These are phyloP conservation scores for Nasonia longicornis DNA, from an alignment of 1,140 invertebrate genomes.

Conservation along the genomic window DNA sequence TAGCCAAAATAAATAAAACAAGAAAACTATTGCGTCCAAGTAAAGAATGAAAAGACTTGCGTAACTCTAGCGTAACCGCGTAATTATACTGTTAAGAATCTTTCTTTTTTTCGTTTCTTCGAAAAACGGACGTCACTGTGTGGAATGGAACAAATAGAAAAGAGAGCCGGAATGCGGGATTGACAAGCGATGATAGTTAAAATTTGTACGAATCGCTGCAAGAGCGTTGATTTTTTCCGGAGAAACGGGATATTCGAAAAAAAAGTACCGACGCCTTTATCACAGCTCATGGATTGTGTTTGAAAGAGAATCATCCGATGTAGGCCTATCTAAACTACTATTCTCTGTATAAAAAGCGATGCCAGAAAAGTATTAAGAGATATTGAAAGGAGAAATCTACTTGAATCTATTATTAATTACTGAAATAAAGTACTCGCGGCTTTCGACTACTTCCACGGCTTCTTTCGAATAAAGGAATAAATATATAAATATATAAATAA, in stretches of 20 bases:
- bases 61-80: constrained; percentile 54
- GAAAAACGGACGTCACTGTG: neutral
- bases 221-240: constrained; percentile 5
- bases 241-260: constrained; percentile 8
- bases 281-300: constrained; percentile 38
- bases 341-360: constrained; percentile 41
- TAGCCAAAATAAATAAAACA: constrained; percentile 52
- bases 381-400: constrained; percentile 49
- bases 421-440: constrained; percentile 45
- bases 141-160: neutral
- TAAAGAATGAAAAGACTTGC: constrained; percentile 57
- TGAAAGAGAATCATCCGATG: constrained; percentile 40
- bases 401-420: constrained; percentile 53
- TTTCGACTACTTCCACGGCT: constrained; percentile 45
- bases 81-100: constrained; percentile 50
- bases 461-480: constrained; percentile 43
- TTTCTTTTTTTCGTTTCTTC: constrained; percentile 46
- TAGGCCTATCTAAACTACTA: constrained; percentile 43
- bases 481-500: neutral
- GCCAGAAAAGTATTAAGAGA: constrained; percentile 46
- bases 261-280: constrained; percentile 41
- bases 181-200: neutral
- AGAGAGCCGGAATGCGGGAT: neutral
- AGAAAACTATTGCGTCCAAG: constrained; percentile 63
- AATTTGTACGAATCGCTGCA: constrained; percentile 9